Percentiles rank a stretch among this genome's conserved stretches.
phyloP scores from a whole-genome alignment of 2,888 invertebrate species.

The Pristionchus mayeri region DNA sequence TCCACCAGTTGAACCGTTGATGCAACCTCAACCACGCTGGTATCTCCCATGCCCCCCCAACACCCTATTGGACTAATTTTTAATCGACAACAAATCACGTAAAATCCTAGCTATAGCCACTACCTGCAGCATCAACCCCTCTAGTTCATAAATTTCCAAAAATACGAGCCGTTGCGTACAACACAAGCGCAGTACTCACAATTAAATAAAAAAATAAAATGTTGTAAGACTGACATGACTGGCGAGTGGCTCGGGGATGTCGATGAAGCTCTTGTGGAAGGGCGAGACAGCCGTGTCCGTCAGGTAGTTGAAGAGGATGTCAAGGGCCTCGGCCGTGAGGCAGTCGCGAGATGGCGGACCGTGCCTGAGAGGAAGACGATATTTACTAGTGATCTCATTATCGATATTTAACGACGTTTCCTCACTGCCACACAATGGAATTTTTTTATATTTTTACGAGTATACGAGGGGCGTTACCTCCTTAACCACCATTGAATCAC shows the following conservation, averaged over 20 bases:
- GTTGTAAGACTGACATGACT: constrained; percentile 51
- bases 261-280: constrained; percentile 80
- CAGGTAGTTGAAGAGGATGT: constrained; percentile 77
- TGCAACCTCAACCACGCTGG: too few species aligned
- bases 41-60: too few species aligned
- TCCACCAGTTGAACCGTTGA: too few species aligned
- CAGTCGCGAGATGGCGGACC: constrained; percentile 42
- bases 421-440: not conserved
- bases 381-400: not conserved
- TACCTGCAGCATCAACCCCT: not conserved
- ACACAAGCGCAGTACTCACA: too few species aligned
- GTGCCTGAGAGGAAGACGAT: constrained; percentile 13
- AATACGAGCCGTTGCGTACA: too few species aligned
- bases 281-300: constrained; percentile 91
- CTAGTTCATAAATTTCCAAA: too few species aligned
- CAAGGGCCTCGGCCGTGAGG: constrained; percentile 54
- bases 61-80: too few species aligned
- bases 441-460: too few species aligned
- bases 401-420: not conserved
- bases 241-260: constrained; percentile 69
- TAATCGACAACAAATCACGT: too few species aligned
- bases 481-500: not conserved
- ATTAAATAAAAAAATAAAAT: too few species aligned
- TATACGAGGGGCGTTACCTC: not conserved
- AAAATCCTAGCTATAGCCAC: too few species aligned